A percentile compares a stretch with the other conserved stretches of the same genome.
Evolutionary conservation across 30 jellyfish, hydroid and myxozoan genomes (phyloP).

Genomic region (Sanderia malayensis): DNA sequence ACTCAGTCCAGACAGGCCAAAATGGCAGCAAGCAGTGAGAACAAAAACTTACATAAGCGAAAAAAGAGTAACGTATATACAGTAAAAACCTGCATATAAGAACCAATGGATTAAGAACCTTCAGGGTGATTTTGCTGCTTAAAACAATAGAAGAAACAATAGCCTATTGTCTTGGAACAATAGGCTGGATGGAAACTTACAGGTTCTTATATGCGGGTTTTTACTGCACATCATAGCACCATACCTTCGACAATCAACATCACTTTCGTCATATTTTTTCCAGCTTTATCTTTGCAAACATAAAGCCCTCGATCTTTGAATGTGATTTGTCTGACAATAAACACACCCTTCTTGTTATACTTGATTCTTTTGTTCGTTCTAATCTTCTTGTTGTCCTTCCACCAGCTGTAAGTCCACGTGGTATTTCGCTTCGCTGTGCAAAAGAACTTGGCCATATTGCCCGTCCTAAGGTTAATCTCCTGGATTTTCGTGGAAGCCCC

Average conservation of each 20-base stretch:
- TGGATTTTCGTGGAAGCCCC: neutral
- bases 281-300: neutral
- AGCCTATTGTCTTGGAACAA: too few species aligned
- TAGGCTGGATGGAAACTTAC: too few species aligned
- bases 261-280: neutral
- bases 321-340: neutral
- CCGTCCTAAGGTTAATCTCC: neutral
- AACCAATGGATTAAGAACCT: too few species aligned
- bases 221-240: too few species aligned
- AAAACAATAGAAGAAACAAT: too few species aligned
- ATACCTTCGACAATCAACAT: neutral
- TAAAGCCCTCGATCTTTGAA: neutral
- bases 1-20: neutral
- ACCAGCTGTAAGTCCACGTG: neutral
- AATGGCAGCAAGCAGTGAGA: neutral
- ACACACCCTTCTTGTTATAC: slow-evolving; percentile 4
- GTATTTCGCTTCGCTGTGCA: neutral
- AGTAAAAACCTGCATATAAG: too few species aligned
- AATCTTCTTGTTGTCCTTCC: neutral
- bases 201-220: too few species aligned
- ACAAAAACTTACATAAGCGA: too few species aligned
- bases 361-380: neutral
- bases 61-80: too few species aligned
- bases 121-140: too few species aligned
- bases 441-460: neutral